A percentile compares a stretch with the other conserved stretches of the same genome.
Conservation (phyloP, 1,140 invertebrate genomes). For the Solenopsis fugax region DNA sequence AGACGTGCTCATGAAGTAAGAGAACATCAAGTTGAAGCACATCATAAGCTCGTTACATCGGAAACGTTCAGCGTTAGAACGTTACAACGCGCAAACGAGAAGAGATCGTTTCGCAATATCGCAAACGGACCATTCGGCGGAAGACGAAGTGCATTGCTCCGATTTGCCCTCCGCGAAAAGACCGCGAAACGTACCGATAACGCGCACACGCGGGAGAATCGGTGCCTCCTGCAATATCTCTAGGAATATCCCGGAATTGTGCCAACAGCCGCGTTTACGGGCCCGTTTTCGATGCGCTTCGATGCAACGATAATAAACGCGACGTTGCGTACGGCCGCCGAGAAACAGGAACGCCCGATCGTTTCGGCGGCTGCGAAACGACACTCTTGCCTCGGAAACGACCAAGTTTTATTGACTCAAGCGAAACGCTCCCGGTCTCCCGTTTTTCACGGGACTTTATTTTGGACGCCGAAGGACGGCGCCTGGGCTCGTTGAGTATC, state of each 20-base stretch:
- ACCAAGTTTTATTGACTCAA: constrained; percentile 19
- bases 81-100: neutral
- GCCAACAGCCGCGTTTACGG: constrained; percentile 47
- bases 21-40: neutral
- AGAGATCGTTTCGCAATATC: constrained; percentile 1
- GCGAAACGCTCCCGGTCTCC: neutral
- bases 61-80: neutral
- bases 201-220: neutral
- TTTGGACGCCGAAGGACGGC: constrained; percentile 29
- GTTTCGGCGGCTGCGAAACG: constrained; percentile 42
- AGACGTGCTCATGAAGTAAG: neutral
- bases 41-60: neutral
- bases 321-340: neutral
- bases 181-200: neutral
- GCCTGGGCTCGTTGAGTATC: constrained; percentile 20
- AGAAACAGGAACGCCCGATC: constrained; percentile 34
- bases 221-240: neutral
- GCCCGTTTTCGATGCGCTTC: constrained; percentile 34
- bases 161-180: constrained; percentile 11
- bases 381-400: constrained; percentile 35
- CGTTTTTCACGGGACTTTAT: constrained; percentile 30
- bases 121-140: neutral
- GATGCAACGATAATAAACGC: constrained; percentile 58
- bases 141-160: neutral
- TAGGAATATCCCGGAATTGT: constrained; percentile 50